phyloP scores from a whole-genome alignment of 2,888 invertebrate genomes.

The Sthenelais limicola region DNA sequence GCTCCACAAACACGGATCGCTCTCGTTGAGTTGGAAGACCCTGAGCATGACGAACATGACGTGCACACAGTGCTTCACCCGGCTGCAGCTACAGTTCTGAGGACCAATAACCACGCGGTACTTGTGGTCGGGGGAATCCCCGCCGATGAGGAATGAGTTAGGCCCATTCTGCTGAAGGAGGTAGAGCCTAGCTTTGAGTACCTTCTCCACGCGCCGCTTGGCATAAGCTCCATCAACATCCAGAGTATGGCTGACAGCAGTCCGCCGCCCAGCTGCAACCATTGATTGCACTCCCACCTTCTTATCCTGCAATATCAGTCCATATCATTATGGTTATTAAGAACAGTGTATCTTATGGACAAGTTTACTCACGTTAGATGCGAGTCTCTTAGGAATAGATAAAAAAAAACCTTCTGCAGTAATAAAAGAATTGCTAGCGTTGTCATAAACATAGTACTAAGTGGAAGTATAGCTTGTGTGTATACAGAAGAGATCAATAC shows the following conservation, averaged over 20 bases:
- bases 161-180: conserved; percentile 73
- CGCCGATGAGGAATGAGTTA: conserved; percentile 73
- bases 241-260: conserved; percentile 42
- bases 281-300: background rate
- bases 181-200: conserved; percentile 71
- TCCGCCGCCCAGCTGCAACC: conserved; percentile 40
- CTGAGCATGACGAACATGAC: conserved; percentile 74
- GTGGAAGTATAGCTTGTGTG: too few relatives aligned
- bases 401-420: too few relatives aligned
- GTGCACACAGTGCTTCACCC: conserved; percentile 73
- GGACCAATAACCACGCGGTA: conserved; percentile 74
- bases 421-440: too few relatives aligned
- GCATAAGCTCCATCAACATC: conserved; percentile 51
- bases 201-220: conserved; percentile 67
- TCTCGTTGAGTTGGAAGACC: conserved; percentile 72
- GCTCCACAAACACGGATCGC: conserved; percentile 70
- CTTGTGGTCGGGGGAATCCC: conserved; percentile 73
- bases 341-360: too few relatives aligned
- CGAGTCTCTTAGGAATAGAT: too few relatives aligned
- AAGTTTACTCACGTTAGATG: too few relatives aligned
- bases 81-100: conserved; percentile 73
- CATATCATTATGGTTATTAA: too few relatives aligned
- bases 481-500: too few relatives aligned
- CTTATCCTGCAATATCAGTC: conserved; percentile 40
- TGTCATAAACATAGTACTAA: too few relatives aligned